Percentiles rank a stretch among this genome's conserved stretches.
Conservation (phyloP, 23 tunicate genomes). For the Halocynthia roretzi region DNA sequence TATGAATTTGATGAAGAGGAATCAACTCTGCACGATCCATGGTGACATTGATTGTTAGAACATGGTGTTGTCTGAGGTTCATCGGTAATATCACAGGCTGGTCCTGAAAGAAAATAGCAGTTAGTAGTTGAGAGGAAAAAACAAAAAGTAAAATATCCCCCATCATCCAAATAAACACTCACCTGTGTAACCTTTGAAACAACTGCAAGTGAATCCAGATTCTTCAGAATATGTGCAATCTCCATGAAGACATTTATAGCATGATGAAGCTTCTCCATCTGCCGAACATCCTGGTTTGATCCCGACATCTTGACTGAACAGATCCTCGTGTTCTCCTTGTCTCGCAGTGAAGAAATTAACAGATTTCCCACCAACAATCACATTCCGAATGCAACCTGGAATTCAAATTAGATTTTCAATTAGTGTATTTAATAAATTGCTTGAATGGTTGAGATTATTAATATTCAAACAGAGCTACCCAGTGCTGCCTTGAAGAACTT, state of each 20-base stretch:
- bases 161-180: not conserved
- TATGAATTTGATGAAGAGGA: slow-evolving; percentile 25
- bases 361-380: slow-evolving; percentile 31
- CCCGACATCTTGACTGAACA: slow-evolving; percentile 28
- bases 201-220: slow-evolving; percentile 43
- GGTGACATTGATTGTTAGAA: slow-evolving; percentile 39
- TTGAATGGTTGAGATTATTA: not conserved
- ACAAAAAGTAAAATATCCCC: not conserved
- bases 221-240: slow-evolving; percentile 26
- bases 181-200: slow-evolving; percentile 70
- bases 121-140: too few relatives aligned
- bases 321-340: slow-evolving; percentile 16
- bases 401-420: not conserved
- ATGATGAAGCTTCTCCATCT: slow-evolving; percentile 28
- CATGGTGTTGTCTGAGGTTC: slow-evolving; percentile 25
- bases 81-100: slow-evolving; percentile 26
- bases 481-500: too few relatives aligned
- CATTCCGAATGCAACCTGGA: slow-evolving; percentile 15
- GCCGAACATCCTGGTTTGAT: slow-evolving; percentile 59
- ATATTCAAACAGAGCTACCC: too few relatives aligned
- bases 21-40: slow-evolving; percentile 45
- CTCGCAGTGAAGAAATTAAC: slow-evolving; percentile 32
- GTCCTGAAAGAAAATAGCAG: slow-evolving; percentile 8
- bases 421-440: too few relatives aligned
- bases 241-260: slow-evolving; percentile 52